Evolutionary conservation across 2,888 invertebrate species (phyloP).

Genomic region (Aporophyla lueneburgensis): DNA sequence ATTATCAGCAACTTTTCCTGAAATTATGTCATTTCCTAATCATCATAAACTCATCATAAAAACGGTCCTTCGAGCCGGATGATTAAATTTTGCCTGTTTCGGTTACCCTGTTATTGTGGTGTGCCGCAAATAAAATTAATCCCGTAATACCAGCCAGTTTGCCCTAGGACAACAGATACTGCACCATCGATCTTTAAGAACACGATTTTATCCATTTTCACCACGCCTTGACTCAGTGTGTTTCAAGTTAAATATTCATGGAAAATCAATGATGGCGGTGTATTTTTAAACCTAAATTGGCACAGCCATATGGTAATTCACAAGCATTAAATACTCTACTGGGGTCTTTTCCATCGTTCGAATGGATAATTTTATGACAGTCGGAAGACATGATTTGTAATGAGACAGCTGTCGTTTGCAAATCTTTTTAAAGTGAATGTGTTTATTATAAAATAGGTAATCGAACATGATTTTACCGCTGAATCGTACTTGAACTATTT

Average conservation of each 20-base stretch:
- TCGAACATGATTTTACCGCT: not conserved
- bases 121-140: not conserved
- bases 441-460: not conserved
- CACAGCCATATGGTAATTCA: slow-evolving; percentile 38
- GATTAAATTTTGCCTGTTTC: not conserved
- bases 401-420: not conserved
- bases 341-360: not conserved
- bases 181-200: not conserved
- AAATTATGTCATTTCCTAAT: not conserved
- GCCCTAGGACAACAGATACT: not conserved
- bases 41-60: not conserved
- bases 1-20: not conserved
- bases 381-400: not conserved
- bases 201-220: not conserved
- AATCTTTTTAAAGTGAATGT: not conserved
- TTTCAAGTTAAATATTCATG: slow-evolving; percentile 4
- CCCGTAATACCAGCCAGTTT: not conserved
- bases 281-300: slow-evolving; percentile 22
- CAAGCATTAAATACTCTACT: slow-evolving; percentile 2
- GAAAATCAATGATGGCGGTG: slow-evolving; percentile 26
- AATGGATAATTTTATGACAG: slow-evolving; percentile 8
- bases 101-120: not conserved
- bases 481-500: not conserved
- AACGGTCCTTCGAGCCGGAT: slow-evolving; percentile 20
- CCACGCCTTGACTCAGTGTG: not conserved